Conservation (phyloP, 2,113 vertebrate species). For the Poeciliopsis occidentalis region DNA sequence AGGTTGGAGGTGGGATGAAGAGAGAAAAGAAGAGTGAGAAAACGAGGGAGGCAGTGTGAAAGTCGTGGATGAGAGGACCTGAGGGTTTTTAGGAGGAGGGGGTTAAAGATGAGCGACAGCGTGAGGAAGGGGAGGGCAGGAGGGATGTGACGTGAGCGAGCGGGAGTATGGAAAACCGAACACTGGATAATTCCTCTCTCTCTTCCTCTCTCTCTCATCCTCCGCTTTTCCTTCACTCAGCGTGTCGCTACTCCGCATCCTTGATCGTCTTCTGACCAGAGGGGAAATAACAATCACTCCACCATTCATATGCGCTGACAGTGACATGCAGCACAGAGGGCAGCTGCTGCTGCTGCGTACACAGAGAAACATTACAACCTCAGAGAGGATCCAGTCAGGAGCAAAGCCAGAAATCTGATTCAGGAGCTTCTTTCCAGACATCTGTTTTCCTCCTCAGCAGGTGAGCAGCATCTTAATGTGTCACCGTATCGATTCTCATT, state of each 20-base stretch:
- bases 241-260: slow-evolving; percentile 29
- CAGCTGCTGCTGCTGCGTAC: slow-evolving; percentile 7
- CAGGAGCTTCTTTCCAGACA: slow-evolving; percentile 50
- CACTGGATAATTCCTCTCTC: slow-evolving; percentile 44
- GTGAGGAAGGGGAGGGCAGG: slow-evolving; percentile 28
- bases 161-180: slow-evolving; percentile 74
- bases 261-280: slow-evolving; percentile 55
- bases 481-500: slow-evolving; percentile 10
- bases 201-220: slow-evolving; percentile 31
- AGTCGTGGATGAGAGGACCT: slow-evolving; percentile 25
- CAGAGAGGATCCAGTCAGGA: slow-evolving; percentile 28
- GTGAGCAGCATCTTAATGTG: slow-evolving; percentile 65
- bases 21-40: slow-evolving; percentile 15
- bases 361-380: slow-evolving; percentile 31
- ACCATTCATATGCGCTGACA: slow-evolving; percentile 38
- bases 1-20: slow-evolving; percentile 16
- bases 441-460: slow-evolving; percentile 63
- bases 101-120: slow-evolving; percentile 42
- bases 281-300: slow-evolving; percentile 55
- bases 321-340: slow-evolving; percentile 41
- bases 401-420: slow-evolving; percentile 35
- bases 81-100: slow-evolving; percentile 24
- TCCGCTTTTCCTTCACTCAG: slow-evolving; percentile 23
- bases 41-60: slow-evolving; percentile 7
- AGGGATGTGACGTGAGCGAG: slow-evolving; percentile 62